phyloP scores from a whole-genome alignment of 64 coral and sea anemone species.

The Pocillopora damicornis region DNA sequence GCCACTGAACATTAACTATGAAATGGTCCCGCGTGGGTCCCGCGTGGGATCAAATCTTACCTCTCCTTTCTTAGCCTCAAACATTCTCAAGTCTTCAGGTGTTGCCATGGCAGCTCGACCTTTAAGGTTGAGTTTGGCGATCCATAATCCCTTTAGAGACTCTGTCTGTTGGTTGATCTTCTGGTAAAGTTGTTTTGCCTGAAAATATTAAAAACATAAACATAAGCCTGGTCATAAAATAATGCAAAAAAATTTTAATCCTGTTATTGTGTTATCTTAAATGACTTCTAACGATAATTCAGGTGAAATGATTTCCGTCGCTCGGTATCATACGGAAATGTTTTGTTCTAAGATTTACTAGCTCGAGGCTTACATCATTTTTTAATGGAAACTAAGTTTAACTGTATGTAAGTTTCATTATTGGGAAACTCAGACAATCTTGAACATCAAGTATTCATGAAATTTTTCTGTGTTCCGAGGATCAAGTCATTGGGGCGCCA shows the following conservation, averaged over 20 bases:
- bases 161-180: conserved; percentile 98
- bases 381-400: too few relatives aligned
- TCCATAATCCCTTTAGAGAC: conserved; percentile 89
- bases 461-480: too few relatives aligned
- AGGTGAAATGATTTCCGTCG: too few relatives aligned
- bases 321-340: too few relatives aligned
- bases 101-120: conserved; percentile 94
- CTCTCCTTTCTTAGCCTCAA: conserved; percentile 88
- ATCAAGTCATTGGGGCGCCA: too few relatives aligned
- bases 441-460: too few relatives aligned
- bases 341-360: too few relatives aligned
- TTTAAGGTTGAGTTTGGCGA: conserved; percentile 92
- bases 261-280: too few relatives aligned
- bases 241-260: too few relatives aligned
- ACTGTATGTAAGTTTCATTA: not conserved
- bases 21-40: not conserved
- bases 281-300: too few relatives aligned
- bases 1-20: not conserved
- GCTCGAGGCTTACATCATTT: too few relatives aligned
- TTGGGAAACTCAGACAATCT: too few relatives aligned
- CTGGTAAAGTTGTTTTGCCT: conserved; percentile 96
- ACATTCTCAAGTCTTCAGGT: conserved; percentile 88
- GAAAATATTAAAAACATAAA: not conserved
- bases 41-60: conserved; percentile 7
- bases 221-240: not conserved